Evolutionary conservation across 2,797 vertebrate species (phyloP), one percentile per base, ranked within the genome.

Genomic region (Trematomus bernacchii): DNA sequence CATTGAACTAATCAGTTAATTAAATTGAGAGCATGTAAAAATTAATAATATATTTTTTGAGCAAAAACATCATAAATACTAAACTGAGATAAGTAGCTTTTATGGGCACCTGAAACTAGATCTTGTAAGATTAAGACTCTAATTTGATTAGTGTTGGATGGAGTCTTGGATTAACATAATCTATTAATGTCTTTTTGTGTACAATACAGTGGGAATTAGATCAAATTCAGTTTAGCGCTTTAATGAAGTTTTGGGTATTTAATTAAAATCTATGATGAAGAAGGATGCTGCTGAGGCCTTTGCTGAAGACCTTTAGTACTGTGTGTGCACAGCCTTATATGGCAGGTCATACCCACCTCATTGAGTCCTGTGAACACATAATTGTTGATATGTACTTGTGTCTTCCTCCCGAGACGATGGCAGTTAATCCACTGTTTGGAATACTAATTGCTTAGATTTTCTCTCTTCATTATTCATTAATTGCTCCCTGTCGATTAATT

Each of bases 401-500:
- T 79, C 70, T 52, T 60, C 50, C 52, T 15, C 15, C 83, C 84
- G 82, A 91, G 83, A 87, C 13, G 3, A 60, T 73, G 54, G 57
- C 54, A 44, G 67, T 66, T 86, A 81, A 90, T 90, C 79, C 66
- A 70, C 78, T 91, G 86, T 92, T 92, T 92, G 71, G 67, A 53
- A 66, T 86, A 68, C 66, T 89, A 89, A 92, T 84, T 89, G 78
- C 71, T 81, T 67, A 52, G 64, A 73, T 86, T 85, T 82, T 85
- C 66, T 60, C 66, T 65, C 75, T 83, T 76, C 63, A 58, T 84
- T 79, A 82, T 81, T 79, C 60, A 76, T 71, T 86, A 84, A 92
- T 78, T 82, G 76, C 77, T 93, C 91, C 81, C 83, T 64, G 73
- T 83, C 50, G 81, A 90, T 89, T 89, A 87, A 93, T 93, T 92